phyloP scores from a whole-genome alignment of 2,113 vertebrate species.

The Ceuthmochares aereus region DNA sequence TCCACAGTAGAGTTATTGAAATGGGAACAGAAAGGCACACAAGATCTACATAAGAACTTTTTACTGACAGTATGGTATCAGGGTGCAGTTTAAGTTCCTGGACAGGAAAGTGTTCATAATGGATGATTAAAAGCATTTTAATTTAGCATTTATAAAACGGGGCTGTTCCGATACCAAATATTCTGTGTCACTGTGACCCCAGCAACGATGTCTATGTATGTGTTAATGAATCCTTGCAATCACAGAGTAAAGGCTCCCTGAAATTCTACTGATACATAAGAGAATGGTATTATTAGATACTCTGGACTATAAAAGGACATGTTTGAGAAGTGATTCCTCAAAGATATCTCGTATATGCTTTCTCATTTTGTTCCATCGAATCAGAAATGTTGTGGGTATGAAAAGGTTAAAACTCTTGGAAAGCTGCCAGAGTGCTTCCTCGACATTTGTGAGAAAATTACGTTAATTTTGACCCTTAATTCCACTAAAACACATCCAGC shows the following conservation, averaged over 20 bases:
- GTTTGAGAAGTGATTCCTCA: too few species aligned
- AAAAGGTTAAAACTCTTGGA: too few species aligned
- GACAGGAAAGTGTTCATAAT: neutral
- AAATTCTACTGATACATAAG: too few species aligned
- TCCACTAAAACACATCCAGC: too few species aligned
- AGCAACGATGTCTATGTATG: fast-evolving
- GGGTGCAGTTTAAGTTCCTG: neutral
- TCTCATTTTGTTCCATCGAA: too few species aligned
- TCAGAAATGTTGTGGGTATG: too few species aligned
- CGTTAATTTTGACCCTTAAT: too few species aligned
- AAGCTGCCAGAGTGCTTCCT: too few species aligned
- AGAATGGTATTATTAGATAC: too few species aligned
- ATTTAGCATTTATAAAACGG: neutral
- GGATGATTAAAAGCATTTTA: neutral
- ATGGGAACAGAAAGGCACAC: neutral
- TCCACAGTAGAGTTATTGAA: neutral
- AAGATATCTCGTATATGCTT: too few species aligned
- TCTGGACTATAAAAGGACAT: too few species aligned
- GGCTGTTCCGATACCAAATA: neutral
- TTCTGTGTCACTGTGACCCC: neutral
- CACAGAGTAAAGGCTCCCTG: neutral
- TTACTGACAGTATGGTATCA: neutral
- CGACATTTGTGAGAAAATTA: too few species aligned
- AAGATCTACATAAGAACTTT: neutral
- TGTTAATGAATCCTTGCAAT: neutral